Percentiles rank a stretch among this genome's conserved stretches.
Evolutionary conservation across 2,113 vertebrate species (phyloP).

Genomic region (Cynocephalus volans): DNA sequence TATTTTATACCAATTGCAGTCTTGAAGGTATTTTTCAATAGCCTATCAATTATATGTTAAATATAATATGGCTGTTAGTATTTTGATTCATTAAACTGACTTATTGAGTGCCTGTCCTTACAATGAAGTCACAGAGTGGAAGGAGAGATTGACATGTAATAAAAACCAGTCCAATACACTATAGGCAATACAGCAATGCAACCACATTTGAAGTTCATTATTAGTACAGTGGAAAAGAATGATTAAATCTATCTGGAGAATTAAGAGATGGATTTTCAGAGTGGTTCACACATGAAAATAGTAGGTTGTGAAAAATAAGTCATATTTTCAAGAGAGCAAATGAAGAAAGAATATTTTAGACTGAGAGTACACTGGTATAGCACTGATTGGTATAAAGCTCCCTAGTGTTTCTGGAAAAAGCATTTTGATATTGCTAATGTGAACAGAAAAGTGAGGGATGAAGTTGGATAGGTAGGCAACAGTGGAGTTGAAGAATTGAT

Average conservation of each 20-base stretch:
- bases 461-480: neutral
- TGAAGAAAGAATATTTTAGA: conserved; percentile 29
- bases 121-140: neutral
- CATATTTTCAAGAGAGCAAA: conserved; percentile 1
- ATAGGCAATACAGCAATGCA: neutral
- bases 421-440: neutral
- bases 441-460: neutral
- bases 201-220: neutral
- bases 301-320: neutral
- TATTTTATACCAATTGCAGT: neutral
- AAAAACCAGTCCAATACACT: neutral
- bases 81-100: conserved; percentile 4
- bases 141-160: neutral
- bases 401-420: neutral
- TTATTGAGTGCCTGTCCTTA: neutral
- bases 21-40: neutral
- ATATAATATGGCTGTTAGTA: neutral
- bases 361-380: neutral
- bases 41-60: neutral
- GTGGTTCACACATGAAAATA: neutral
- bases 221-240: neutral
- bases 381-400: neutral
- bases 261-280: neutral
- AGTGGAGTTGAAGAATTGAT: neutral
- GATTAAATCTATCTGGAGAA: neutral